Evolutionary conservation across 2,888 invertebrate genomes (phyloP).

Genomic region (Sinhomidia bicolor): DNA sequence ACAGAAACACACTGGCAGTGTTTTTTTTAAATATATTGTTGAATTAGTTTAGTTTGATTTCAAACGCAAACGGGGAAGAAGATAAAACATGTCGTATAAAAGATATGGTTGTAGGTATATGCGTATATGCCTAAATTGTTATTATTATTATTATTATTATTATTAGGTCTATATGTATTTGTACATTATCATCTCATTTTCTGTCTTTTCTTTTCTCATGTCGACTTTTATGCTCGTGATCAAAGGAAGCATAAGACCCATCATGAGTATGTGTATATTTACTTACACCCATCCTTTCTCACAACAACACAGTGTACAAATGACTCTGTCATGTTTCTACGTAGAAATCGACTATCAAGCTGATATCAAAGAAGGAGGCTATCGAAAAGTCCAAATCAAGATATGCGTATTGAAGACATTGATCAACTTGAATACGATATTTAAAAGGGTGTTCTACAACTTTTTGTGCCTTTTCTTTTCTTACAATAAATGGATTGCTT

Average conservation of each 20-base stretch:
- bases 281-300: conserved; percentile 3
- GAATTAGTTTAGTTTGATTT: not conserved
- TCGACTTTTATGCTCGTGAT: not conserved
- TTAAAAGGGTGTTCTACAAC: conserved; percentile 69
- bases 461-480: conserved; percentile 54
- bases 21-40: not conserved
- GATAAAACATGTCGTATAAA: not conserved
- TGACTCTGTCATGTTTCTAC: conserved; percentile 48
- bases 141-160: not conserved
- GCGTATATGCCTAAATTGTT: not conserved
- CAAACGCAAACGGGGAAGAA: not conserved
- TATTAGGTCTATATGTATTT: not conserved
- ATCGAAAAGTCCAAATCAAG: conserved; percentile 62
- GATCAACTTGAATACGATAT: conserved; percentile 68
- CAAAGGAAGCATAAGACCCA: not conserved
- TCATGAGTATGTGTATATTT: not conserved
- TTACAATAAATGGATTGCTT: conserved; percentile 22
- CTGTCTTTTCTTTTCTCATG: conserved; percentile 1
- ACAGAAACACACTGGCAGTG: conserved; percentile 4
- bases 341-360: conserved; percentile 60
- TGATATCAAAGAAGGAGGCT: conserved; percentile 60
- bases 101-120: too few relatives aligned
- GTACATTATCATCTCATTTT: conserved; percentile 43
- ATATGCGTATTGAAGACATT: conserved; percentile 58
- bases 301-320: conserved; percentile 59